These are phyloP conservation scores for Nudaria mundana DNA, from an alignment of 2,888 invertebrate genomes.

Conservation along the genomic window DNA sequence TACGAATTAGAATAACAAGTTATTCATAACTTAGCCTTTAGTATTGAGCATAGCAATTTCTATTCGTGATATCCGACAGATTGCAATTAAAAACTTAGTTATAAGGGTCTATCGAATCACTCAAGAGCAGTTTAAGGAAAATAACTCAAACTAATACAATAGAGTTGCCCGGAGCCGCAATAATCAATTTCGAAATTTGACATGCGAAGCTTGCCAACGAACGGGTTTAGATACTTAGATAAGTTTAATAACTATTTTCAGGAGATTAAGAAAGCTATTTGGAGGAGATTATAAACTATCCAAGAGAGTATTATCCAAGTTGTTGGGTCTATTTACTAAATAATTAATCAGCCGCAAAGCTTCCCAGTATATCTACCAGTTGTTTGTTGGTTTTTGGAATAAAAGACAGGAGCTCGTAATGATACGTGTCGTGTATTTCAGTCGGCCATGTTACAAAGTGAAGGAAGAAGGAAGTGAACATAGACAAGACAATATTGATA, in stretches of 20 bases:
- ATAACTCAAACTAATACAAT: slow-evolving; percentile 45
- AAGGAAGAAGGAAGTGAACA: no score
- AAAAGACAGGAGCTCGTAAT: no score
- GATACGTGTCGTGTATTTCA: no score
- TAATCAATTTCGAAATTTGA: slow-evolving; percentile 41
- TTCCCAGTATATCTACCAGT: no score
- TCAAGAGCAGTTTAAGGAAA: slow-evolving; percentile 38
- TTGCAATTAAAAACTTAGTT: slow-evolving; percentile 60
- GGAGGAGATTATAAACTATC: neutral
- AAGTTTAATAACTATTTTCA: slow-evolving; percentile 3
- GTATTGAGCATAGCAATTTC: slow-evolving; percentile 28
- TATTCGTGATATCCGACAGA: slow-evolving; percentile 49
- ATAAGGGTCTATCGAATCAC: slow-evolving; percentile 61
- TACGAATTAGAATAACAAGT: no score
- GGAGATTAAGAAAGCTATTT: slow-evolving; percentile 1
- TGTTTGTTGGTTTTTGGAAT: no score
- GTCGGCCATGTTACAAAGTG: no score
- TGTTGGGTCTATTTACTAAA: neutral
- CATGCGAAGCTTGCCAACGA: slow-evolving; percentile 5
- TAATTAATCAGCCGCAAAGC: neutral
- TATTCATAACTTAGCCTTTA: no score
- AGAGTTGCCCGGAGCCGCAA: slow-evolving; percentile 38
- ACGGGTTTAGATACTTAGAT: neutral
- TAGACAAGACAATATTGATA: no score
- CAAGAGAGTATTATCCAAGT: neutral